A percentile compares a stretch with the other conserved stretches of the same genome.
phyloP scores from a whole-genome alignment of 1,140 invertebrate species.

The Rhagoletis pomonella region DNA sequence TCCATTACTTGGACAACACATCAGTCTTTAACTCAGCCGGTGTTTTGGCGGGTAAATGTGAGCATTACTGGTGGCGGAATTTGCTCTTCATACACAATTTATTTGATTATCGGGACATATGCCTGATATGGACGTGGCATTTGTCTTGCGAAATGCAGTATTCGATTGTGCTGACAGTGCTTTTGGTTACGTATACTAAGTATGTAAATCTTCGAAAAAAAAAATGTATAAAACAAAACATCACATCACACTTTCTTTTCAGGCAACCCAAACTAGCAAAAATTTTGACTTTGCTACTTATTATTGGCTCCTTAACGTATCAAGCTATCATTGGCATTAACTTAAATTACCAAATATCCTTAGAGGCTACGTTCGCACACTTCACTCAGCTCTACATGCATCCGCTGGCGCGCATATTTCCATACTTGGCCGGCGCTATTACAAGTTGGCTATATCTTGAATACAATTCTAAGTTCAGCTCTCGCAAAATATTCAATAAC shows the following conservation, averaged over 20 bases:
- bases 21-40: not conserved
- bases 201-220: not conserved
- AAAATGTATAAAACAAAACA: not conserved
- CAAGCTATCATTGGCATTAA: not conserved
- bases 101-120: not conserved
- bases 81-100: slow-evolving; percentile 24
- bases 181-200: not conserved
- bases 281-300: not conserved
- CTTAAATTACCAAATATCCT: not conserved
- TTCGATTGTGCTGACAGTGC: not conserved
- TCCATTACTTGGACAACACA: not conserved
- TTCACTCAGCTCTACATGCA: not conserved
- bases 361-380: not conserved
- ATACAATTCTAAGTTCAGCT: not conserved
- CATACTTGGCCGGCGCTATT: not conserved
- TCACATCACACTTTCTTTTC: not conserved
- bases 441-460: not conserved
- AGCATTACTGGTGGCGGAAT: slow-evolving; percentile 2
- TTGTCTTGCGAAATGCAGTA: slow-evolving; percentile 3
- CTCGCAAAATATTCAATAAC: not conserved
- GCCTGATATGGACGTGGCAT: slow-evolving; percentile 1
- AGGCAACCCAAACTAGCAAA: not conserved
- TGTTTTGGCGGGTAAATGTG: not conserved
- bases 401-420: not conserved
- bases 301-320: not conserved